phyloP scores from a whole-genome alignment of 2,888 invertebrate species.

The Lacanobia oleracea region DNA sequence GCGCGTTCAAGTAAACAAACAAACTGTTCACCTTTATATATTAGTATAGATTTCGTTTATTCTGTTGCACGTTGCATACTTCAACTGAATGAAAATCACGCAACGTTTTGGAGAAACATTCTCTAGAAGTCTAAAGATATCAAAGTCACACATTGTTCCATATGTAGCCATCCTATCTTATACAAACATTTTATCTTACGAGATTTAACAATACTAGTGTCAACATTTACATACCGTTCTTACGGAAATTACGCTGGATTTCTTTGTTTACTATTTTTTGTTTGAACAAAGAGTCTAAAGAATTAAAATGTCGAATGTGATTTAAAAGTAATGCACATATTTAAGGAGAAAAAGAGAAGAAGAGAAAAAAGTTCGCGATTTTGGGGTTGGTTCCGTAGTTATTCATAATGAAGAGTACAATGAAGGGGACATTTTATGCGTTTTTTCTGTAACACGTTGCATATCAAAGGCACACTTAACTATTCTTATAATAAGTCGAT shows the following conservation, averaged over 20 bases:
- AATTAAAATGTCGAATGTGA: conserved; percentile 19
- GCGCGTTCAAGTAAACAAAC: too few relatives aligned
- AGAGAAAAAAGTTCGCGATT: too few relatives aligned
- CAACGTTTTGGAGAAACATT: not conserved
- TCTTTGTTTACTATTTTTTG: not conserved
- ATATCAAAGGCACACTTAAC: too few relatives aligned
- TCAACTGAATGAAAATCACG: conserved; percentile 24
- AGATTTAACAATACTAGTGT: conserved; percentile 24
- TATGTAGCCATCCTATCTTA: conserved; percentile 33
- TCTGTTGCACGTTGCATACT: too few relatives aligned
- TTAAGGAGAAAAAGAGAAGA: too few relatives aligned
- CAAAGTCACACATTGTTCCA: not conserved
- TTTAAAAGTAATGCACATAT: not conserved
- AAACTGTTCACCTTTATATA: too few relatives aligned
- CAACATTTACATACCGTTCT: conserved; percentile 1
- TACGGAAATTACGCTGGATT: conserved; percentile 20
- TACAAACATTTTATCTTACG: conserved; percentile 27
- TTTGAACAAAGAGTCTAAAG: conserved; percentile 4
- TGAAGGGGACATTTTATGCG: too few relatives aligned
- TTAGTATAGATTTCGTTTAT: too few relatives aligned
- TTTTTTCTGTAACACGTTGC: too few relatives aligned
- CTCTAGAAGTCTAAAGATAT: conserved; percentile 20
- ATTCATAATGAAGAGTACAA: too few relatives aligned
- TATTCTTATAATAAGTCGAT: too few relatives aligned
- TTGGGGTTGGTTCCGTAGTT: too few relatives aligned